Evolutionary conservation across 2,797 vertebrate species (phyloP).

Genomic region (Sylvia borin): DNA sequence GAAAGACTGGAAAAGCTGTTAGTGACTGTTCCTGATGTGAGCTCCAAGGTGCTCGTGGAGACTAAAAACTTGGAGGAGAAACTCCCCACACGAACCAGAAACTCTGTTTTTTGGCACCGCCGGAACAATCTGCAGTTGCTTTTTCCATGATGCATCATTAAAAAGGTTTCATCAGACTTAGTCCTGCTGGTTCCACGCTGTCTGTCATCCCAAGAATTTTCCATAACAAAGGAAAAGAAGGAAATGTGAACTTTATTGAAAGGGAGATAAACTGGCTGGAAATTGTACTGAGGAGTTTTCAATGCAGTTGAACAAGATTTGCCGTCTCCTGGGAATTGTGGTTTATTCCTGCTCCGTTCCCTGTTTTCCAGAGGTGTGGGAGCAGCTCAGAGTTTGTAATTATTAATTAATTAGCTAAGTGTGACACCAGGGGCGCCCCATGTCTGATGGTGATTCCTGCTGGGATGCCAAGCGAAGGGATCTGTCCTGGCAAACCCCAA

Average conservation of each 20-base stretch:
- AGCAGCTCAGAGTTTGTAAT: not conserved
- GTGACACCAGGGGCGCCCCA: not conserved
- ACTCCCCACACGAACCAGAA: not conserved
- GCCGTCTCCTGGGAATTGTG: not conserved
- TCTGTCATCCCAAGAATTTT: not conserved
- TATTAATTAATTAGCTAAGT: not conserved
- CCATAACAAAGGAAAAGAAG: not conserved
- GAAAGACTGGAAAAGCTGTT: slow-evolving; percentile 37
- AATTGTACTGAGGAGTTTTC: not conserved
- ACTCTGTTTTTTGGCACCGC: not conserved
- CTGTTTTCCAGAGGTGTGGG: not conserved
- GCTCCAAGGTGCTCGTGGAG: not conserved
- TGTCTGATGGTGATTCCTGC: not conserved
- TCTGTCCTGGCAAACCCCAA: not conserved
- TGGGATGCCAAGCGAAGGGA: not conserved
- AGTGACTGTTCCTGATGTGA: not conserved
- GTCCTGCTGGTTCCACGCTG: slow-evolving; percentile 8
- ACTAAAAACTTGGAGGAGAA: not conserved
- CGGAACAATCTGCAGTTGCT: not conserved
- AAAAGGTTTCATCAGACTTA: not conserved
- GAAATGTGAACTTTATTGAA: not conserved
- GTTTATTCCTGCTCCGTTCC: not conserved
- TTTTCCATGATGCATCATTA: slow-evolving; percentile 5
- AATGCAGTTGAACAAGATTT: not conserved
- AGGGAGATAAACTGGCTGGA: not conserved